Conservation (phyloP, 2,888 invertebrate species). For the Terebella lapidaria region DNA sequence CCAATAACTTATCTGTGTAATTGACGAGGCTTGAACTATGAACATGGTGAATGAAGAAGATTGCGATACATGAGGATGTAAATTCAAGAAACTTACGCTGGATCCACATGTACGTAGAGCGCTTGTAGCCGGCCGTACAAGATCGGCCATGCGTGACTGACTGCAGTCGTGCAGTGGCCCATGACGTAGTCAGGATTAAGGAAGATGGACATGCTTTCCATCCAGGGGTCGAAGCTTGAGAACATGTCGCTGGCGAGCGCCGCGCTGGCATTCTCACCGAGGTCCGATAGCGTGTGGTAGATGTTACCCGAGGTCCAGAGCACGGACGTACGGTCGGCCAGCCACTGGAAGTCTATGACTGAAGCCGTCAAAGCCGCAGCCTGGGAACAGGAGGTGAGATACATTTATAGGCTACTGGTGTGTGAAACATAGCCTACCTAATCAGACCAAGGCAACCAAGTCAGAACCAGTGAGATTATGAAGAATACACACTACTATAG, state of each 20-base stretch:
- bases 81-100: conserved; percentile 53
- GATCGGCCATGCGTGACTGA: conserved; percentile 91
- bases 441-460: background rate
- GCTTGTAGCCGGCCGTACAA: conserved; percentile 80
- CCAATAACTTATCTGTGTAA: too few species aligned
- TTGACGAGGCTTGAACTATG: too few species aligned
- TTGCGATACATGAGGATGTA: too few species aligned
- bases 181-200: conserved; percentile 79
- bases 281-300: conserved; percentile 6
- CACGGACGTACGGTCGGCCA: conserved; percentile 81
- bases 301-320: conserved; percentile 62
- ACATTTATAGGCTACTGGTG: background rate
- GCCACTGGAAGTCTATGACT: conserved; percentile 76
- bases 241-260: conserved; percentile 1
- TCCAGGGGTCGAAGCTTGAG: conserved; percentile 43
- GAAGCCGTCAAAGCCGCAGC: conserved; percentile 23
- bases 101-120: conserved; percentile 83
- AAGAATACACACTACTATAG: too few species aligned
- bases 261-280: conserved; percentile 7
- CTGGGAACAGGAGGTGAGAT: too few species aligned
- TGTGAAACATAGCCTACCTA: background rate
- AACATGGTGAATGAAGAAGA: too few species aligned
- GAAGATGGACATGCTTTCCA: conserved; percentile 75
- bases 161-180: conserved; percentile 76
- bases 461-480: background rate